Conservation (phyloP, 2,113 vertebrate species). For the Tricholaema leucomelas region DNA sequence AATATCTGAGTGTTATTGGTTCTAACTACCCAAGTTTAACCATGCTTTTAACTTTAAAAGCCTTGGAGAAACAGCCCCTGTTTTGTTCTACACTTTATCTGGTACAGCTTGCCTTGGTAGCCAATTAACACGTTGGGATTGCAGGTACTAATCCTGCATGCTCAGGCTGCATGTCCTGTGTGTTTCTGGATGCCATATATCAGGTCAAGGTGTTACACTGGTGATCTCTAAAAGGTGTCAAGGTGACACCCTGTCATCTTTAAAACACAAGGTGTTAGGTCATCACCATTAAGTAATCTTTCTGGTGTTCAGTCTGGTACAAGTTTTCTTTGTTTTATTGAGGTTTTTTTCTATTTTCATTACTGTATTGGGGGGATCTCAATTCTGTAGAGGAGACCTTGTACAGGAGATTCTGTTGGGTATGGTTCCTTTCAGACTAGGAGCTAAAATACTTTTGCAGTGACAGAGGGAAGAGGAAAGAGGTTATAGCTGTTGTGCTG, state of each 20-base stretch:
- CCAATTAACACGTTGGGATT: slow-evolving; percentile 18
- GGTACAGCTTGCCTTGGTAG: background rate
- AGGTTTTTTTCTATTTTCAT: background rate
- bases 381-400: background rate
- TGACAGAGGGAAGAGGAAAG: background rate
- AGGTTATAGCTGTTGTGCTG: background rate
- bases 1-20: slow-evolving; percentile 39
- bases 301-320: background rate
- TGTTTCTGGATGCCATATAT: background rate
- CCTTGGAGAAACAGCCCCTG: slow-evolving; percentile 52
- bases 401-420: background rate
- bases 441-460: background rate
- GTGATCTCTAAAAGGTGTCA: too few relatives aligned
- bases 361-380: background rate
- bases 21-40: slow-evolving; percentile 52
- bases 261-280: background rate
- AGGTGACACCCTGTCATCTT: background rate
- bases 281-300: background rate
- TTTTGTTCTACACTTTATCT: slow-evolving; percentile 52
- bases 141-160: background rate
- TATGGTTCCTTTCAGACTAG: background rate
- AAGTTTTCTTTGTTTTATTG: background rate
- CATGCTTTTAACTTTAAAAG: slow-evolving; percentile 70
- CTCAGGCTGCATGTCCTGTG: background rate
- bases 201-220: background rate